Evolutionary conservation across 2,888 invertebrate species (phyloP).

Genomic region (Drosophila kanekoi): DNA sequence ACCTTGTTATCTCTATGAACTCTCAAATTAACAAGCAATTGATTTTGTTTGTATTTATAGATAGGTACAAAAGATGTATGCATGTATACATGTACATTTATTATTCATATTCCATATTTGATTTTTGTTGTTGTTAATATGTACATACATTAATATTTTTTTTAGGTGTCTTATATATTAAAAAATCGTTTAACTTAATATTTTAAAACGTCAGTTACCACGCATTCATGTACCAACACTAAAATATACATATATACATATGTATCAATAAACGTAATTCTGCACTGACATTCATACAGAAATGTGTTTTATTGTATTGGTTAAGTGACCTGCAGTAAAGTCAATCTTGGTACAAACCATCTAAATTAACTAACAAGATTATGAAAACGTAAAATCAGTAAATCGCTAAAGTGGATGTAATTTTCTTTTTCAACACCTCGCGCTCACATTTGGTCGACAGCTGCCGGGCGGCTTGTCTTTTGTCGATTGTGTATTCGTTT

Average conservation of each 20-base stretch:
- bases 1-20: conserved; percentile 75
- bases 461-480: conserved; percentile 75
- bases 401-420: conserved; percentile 84
- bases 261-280: conserved; percentile 1
- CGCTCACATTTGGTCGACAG: conserved; percentile 78
- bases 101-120: no score
- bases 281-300: not conserved
- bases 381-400: conserved; percentile 84
- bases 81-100: not conserved
- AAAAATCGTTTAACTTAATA: no score
- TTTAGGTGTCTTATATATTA: no score
- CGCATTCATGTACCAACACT: not conserved
- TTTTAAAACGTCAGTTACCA: not conserved
- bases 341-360: conserved; percentile 58
- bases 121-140: not conserved
- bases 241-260: not conserved
- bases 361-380: conserved; percentile 83
- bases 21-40: conserved; percentile 69
- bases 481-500: conserved; percentile 65
- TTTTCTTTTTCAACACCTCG: conserved; percentile 85
- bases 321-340: conserved; percentile 24
- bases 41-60: conserved; percentile 56
- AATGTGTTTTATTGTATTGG: not conserved
- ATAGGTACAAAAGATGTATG: conserved; percentile 4
- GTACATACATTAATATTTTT: not conserved